These are phyloP conservation scores for Chaenogobius annularis DNA, from an alignment of 2,113 vertebrate species.

Conservation along the genomic window DNA sequence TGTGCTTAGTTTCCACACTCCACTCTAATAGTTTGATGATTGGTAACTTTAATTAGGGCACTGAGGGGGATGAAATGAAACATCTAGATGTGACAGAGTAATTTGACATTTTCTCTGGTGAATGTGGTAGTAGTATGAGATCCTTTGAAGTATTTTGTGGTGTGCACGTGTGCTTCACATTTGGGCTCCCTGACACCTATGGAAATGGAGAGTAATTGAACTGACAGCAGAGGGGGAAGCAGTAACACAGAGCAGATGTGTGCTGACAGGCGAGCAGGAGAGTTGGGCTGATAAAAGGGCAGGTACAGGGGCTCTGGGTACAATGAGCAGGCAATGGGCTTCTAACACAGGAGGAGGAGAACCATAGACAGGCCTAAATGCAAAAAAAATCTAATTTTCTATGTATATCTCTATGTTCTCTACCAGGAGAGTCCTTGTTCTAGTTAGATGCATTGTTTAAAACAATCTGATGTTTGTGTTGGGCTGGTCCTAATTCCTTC, in stretches of 20 bases:
- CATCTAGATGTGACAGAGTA: neutral
- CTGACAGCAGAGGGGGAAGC: conserved; percentile 50
- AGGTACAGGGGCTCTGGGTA: conserved; percentile 8
- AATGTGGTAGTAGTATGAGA: neutral
- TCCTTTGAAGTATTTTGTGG: conserved; percentile 1
- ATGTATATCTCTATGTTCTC: neutral
- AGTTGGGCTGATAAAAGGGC: conserved; percentile 27
- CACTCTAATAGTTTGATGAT: conserved; percentile 13
- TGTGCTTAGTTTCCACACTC: conserved; percentile 15
- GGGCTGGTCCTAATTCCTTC: neutral
- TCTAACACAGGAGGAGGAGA: conserved; percentile 17
- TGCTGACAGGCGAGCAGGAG: conserved; percentile 45
- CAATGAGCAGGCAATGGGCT: conserved; percentile 9
- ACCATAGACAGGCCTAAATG: conserved; percentile 10
- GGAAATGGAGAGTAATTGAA: conserved; percentile 52
- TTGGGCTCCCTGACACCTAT: conserved; percentile 30
- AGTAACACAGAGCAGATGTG: conserved; percentile 67
- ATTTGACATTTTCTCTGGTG: neutral
- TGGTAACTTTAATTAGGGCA: conserved; percentile 38
- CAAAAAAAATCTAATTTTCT: neutral
- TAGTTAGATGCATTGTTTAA: conserved; percentile 2
- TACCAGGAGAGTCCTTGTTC: neutral
- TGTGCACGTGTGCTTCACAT: conserved; percentile 15
- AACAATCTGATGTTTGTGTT: too few species aligned
- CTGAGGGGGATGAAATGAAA: conserved; percentile 5